Evolutionary conservation across 2,797 vertebrate genomes (phyloP).

Genomic region (Etheostoma perlongum): DNA sequence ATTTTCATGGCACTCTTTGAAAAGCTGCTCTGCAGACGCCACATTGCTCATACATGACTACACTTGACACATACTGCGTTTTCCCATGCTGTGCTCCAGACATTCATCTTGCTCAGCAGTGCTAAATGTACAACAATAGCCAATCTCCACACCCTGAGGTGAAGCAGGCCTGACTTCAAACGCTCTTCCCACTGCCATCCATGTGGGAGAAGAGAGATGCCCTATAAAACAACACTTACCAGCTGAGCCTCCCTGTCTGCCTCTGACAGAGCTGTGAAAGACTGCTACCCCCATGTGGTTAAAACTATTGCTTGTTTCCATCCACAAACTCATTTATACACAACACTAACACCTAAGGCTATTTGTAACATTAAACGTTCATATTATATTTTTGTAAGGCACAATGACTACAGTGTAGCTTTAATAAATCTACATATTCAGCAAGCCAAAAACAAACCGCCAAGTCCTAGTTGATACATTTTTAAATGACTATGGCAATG

Average conservation of each 20-base stretch:
- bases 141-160: constrained; percentile 78
- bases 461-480: constrained; percentile 12
- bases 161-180: constrained; percentile 79
- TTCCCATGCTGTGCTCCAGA: constrained; percentile 78
- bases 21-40: constrained; percentile 56
- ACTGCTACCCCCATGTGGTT: constrained; percentile 79
- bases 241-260: constrained; percentile 72
- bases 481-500: constrained; percentile 19
- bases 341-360: constrained; percentile 47
- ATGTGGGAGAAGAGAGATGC: constrained; percentile 75
- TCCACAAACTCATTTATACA: constrained; percentile 60
- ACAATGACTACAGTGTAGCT: constrained; percentile 4
- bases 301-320: constrained; percentile 59
- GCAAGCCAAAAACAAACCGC: constrained; percentile 11
- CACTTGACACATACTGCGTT: constrained; percentile 72
- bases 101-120: constrained; percentile 75
- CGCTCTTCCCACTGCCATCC: constrained; percentile 66
- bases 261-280: constrained; percentile 66
- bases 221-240: constrained; percentile 75
- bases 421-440: constrained; percentile 23
- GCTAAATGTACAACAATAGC: constrained; percentile 79
- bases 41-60: constrained; percentile 77
- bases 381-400: constrained; percentile 31
- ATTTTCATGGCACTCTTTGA: constrained; percentile 42
- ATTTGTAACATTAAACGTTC: constrained; percentile 35